Conservation (phyloP, 2,888 invertebrate species). For the Notodonta dromedarius region DNA sequence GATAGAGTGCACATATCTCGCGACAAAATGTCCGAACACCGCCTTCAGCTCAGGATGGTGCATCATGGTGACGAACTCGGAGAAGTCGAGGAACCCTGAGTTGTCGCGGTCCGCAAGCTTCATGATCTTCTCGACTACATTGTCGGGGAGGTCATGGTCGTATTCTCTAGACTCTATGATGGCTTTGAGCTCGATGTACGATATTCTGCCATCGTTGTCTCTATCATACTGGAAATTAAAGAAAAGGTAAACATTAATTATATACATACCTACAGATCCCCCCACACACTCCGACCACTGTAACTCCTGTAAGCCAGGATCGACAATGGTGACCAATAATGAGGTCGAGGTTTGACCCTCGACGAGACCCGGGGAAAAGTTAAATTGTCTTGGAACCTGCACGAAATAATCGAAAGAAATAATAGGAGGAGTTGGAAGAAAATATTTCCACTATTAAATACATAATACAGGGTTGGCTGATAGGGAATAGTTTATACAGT, state of each 20-base stretch:
- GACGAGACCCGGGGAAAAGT: no score
- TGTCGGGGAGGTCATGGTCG: constrained; percentile 87
- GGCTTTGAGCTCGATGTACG: constrained; percentile 86
- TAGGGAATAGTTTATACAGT: no score
- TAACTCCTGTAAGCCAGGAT: no score
- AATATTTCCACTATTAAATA: neutral
- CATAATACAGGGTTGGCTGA: no score
- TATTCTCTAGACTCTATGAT: constrained; percentile 85
- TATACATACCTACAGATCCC: no score
- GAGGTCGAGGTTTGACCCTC: no score
- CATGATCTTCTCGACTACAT: constrained; percentile 88
- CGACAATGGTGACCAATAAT: no score
- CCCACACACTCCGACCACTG: no score
- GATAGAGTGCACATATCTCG: constrained; percentile 84
- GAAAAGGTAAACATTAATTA: constrained; percentile 3
- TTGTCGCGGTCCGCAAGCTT: constrained; percentile 85
- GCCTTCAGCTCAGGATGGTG: constrained; percentile 84
- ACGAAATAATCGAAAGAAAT: no score
- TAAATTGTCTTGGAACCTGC: no score
- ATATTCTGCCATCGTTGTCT: constrained; percentile 88
- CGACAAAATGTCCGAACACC: constrained; percentile 87
- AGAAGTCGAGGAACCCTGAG: constrained; percentile 88
- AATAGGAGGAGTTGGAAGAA: no score
- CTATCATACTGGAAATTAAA: constrained; percentile 86
- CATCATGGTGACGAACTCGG: constrained; percentile 90